Percentiles rank a stretch among this genome's conserved stretches.
Conservation (phyloP, 2,113 vertebrate genomes). For the Strix aluco region DNA sequence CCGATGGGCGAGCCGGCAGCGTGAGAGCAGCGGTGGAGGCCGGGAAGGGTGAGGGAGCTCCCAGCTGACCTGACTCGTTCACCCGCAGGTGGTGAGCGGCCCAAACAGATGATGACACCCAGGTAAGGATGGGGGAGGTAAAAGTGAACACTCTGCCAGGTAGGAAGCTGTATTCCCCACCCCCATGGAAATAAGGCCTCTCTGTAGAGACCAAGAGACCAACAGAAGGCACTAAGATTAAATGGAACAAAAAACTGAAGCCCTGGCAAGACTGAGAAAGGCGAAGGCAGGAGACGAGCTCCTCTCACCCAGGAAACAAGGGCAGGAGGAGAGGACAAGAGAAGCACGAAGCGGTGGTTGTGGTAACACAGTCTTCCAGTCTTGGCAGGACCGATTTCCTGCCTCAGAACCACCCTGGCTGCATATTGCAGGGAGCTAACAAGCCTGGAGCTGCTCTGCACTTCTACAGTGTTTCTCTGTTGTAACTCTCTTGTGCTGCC, state of each 20-base stretch:
- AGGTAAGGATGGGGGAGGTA: neutral
- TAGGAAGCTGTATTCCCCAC: neutral
- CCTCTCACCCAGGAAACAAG: neutral
- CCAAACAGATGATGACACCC: neutral
- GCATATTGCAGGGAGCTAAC: neutral
- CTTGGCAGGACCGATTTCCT: neutral
- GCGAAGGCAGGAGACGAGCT: neutral
- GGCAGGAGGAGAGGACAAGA: neutral
- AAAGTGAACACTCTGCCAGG: neutral
- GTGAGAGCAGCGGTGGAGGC: too few relatives aligned
- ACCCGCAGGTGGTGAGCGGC: neutral
- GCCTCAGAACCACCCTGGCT: fast-evolving
- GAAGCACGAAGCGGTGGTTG: fast-evolving
- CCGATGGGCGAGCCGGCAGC: neutral
- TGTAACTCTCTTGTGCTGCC: neutral
- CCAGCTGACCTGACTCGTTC: neutral
- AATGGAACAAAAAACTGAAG: neutral
- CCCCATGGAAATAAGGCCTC: neutral
- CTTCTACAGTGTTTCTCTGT: neutral
- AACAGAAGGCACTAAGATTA: neutral
- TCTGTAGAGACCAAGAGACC: neutral
- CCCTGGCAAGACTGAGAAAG: neutral
- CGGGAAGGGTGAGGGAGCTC: neutral
- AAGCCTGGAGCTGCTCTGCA: neutral
- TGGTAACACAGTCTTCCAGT: neutral